These are phyloP conservation scores for Caenorhabditis brenneri DNA, from an alignment of 1,140 invertebrate species.

Conservation along the genomic window DNA sequence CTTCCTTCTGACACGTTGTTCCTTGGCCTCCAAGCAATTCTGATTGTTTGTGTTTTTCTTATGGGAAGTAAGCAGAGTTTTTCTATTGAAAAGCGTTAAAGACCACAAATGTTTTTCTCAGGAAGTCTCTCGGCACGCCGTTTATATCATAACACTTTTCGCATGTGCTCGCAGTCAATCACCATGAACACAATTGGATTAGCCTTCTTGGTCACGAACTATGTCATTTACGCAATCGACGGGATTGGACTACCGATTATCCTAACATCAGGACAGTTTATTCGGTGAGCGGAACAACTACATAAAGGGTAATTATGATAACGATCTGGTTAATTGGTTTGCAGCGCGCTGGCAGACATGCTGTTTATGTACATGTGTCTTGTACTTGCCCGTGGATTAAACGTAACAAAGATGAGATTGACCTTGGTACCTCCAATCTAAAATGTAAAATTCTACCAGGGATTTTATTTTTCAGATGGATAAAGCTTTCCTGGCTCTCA, in stretches of 20 bases:
- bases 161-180: slow-evolving; percentile 81
- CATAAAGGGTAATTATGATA: slow-evolving; percentile 78
- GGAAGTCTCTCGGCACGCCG: slow-evolving; percentile 77
- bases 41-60: slow-evolving; percentile 75
- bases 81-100: slow-evolving; percentile 55
- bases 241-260: slow-evolving; percentile 76
- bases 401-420: slow-evolving; percentile 46
- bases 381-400: slow-evolving; percentile 44
- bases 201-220: slow-evolving; percentile 77
- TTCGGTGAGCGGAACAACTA: slow-evolving; percentile 45
- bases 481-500: slow-evolving; percentile 45
- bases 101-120: slow-evolving; percentile 39
- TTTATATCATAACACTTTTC: slow-evolving; percentile 85
- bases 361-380: slow-evolving; percentile 48
- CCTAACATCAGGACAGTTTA: slow-evolving; percentile 76
- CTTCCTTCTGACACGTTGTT: slow-evolving; percentile 78
- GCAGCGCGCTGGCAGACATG: slow-evolving; percentile 70
- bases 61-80: slow-evolving; percentile 23
- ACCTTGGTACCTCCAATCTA: slow-evolving; percentile 74
- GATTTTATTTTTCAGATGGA: slow-evolving; percentile 78
- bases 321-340: slow-evolving; percentile 80
- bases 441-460: slow-evolving; percentile 78
- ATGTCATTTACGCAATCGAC: slow-evolving; percentile 78
- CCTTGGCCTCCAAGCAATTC: slow-evolving; percentile 76
- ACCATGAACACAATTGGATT: slow-evolving; percentile 76